Percentiles rank a stretch among this genome's conserved stretches.
phyloP scores from a whole-genome alignment of 2,113 vertebrate genomes.

The Calidris pugnax region DNA sequence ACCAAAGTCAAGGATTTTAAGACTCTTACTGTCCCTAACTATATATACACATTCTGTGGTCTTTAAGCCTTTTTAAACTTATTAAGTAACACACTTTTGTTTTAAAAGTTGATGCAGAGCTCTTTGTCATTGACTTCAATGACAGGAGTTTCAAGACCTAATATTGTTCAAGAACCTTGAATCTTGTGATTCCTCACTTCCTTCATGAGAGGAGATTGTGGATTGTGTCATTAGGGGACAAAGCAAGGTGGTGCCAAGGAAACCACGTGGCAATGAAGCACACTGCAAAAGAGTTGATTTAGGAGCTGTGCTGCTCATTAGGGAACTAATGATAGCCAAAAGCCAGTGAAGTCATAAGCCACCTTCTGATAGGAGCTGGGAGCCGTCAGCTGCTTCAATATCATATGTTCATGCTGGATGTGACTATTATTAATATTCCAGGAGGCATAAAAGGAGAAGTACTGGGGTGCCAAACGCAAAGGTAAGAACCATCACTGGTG shows the following conservation, averaged over 20 bases:
- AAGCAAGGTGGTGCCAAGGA: not conserved
- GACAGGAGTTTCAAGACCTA: not conserved
- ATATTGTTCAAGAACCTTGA: not conserved
- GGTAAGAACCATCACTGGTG: not conserved
- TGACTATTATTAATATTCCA: not conserved
- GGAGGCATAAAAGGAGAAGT: not conserved
- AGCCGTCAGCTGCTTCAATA: not conserved
- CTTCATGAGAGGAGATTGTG: not conserved
- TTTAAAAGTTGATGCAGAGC: not conserved
- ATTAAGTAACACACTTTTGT: not conserved
- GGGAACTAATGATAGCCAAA: not conserved
- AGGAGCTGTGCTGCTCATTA: not conserved
- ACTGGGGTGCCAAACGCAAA: not conserved
- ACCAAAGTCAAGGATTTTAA: not conserved
- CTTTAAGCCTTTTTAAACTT: not conserved
- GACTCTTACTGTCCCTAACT: not conserved
- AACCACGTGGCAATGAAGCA: not conserved
- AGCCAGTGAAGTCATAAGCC: not conserved
- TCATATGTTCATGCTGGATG: not conserved
- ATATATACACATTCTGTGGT: not conserved
- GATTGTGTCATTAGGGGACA: not conserved
- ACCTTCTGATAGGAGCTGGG: not conserved
- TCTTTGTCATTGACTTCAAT: not conserved
- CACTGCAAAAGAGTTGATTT: not conserved
- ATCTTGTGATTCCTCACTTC: not conserved